Evolutionary conservation across 1,140 invertebrate genomes (phyloP).

Genomic region (Drosophila serrata): DNA sequence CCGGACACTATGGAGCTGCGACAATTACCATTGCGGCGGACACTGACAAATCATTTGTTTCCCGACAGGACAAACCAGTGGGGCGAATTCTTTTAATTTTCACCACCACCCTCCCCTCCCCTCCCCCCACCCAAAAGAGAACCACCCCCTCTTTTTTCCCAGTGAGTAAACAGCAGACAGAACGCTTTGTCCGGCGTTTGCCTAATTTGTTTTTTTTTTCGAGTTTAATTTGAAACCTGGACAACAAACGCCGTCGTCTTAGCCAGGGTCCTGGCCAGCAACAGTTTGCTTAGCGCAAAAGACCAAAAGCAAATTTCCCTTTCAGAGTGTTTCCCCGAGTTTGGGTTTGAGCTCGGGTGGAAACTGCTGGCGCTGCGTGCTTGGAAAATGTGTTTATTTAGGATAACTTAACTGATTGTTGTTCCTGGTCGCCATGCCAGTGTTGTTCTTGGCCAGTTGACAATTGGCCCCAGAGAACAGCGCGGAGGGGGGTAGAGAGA

Average conservation of each 20-base stretch:
- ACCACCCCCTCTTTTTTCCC: neutral
- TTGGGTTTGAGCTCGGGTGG: neutral
- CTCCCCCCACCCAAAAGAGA: too few species aligned
- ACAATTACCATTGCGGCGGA: conserved; percentile 37
- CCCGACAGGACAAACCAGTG: conserved; percentile 31
- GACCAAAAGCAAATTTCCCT: conserved; percentile 65
- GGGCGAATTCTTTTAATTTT: conserved; percentile 42
- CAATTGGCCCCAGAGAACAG: conserved; percentile 57
- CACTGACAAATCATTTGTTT: conserved; percentile 51
- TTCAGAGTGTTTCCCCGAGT: conserved; percentile 25
- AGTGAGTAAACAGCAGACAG: conserved; percentile 66
- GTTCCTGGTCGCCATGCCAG: conserved; percentile 19
- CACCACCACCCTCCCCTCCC: neutral
- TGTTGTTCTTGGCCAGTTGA: conserved; percentile 62
- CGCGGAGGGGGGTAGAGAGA: too few species aligned
- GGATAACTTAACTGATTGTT: conserved; percentile 76
- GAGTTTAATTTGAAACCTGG: conserved; percentile 81
- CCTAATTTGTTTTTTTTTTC: conserved; percentile 82
- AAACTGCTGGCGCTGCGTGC: conserved; percentile 68
- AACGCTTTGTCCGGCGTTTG: conserved; percentile 75
- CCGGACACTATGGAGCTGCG: neutral
- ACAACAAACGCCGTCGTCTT: conserved; percentile 17
- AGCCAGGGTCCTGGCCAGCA: conserved; percentile 49
- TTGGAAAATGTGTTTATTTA: conserved; percentile 82
- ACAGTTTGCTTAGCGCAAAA: conserved; percentile 71